These are phyloP conservation scores for Dicyrtoma fusca DNA, from an alignment of 2,888 invertebrate species.

Conservation along the genomic window DNA sequence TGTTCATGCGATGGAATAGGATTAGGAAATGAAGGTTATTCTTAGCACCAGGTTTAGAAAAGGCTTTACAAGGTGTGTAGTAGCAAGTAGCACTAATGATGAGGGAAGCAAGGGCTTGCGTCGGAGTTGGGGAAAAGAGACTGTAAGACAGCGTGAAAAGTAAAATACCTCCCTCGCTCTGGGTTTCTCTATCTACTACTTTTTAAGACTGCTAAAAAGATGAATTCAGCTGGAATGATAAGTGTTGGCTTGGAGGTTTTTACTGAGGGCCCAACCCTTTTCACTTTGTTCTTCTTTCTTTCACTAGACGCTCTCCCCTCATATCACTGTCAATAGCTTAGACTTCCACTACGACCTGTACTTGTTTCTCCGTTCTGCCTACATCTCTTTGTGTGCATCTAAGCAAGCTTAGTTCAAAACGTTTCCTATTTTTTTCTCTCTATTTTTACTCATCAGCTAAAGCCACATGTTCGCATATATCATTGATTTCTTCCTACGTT, in stretches of 20 bases:
- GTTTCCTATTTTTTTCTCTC: not conserved
- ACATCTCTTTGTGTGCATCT: not conserved
- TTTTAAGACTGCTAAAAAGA: not conserved
- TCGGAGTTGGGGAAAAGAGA: not conserved
- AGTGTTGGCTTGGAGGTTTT: conserved; percentile 5
- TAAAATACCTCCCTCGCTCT: not conserved
- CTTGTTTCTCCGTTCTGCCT: not conserved
- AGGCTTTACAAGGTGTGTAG: not conserved
- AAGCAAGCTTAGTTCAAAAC: too few species aligned
- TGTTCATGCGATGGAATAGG: conserved; percentile 6
- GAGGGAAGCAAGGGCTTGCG: not conserved
- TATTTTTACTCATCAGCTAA: not conserved
- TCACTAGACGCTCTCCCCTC: not conserved
- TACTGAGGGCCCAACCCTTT: not conserved
- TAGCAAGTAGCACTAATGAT: not conserved
- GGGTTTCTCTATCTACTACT: too few species aligned
- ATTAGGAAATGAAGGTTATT: not conserved
- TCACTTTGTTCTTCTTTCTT: conserved; percentile 6
- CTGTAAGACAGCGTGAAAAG: not conserved
- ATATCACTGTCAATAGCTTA: conserved; percentile 5
- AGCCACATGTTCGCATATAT: too few species aligned
- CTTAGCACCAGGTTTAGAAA: not conserved
- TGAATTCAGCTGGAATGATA: conserved; percentile 14
- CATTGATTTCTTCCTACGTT: not conserved
- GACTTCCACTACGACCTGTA: not conserved